Conservation (phyloP, 2,888 invertebrate genomes). For the Melanotus villosus region DNA sequence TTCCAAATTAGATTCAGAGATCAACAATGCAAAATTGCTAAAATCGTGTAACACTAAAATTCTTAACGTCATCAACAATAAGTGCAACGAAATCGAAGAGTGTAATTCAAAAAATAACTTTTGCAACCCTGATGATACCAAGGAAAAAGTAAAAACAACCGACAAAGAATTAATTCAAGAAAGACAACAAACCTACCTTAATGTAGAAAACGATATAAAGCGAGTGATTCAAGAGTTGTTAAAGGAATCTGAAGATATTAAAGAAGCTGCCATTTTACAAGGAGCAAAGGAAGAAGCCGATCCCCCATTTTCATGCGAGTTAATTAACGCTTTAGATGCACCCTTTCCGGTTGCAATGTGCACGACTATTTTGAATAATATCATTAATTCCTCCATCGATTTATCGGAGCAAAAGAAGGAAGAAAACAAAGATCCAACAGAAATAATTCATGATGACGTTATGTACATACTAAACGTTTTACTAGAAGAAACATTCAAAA, state of each 20-base stretch:
- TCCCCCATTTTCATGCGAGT: conserved; percentile 27
- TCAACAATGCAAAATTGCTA: too few relatives aligned
- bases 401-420: background rate
- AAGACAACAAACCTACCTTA: conserved; percentile 17
- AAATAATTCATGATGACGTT: background rate
- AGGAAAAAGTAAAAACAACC: too few relatives aligned
- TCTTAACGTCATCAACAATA: background rate
- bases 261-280: conserved; percentile 27
- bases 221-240: conserved; percentile 28
- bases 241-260: conserved; percentile 36
- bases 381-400: background rate
- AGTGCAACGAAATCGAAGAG: background rate
- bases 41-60: too few relatives aligned
- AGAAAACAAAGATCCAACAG: background rate
- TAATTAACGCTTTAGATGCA: background rate
- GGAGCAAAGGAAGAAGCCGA: conserved; percentile 33
- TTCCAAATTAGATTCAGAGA: background rate
- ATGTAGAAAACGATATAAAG: conserved; percentile 37
- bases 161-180: background rate
- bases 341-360: background rate
- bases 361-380: background rate
- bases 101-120: background rate
- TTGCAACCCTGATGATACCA: too few relatives aligned
- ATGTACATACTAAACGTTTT: background rate
- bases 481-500: background rate